These are phyloP conservation scores for Pherbina coryleti DNA, from an alignment of 2,888 invertebrate species.

Conservation along the genomic window DNA sequence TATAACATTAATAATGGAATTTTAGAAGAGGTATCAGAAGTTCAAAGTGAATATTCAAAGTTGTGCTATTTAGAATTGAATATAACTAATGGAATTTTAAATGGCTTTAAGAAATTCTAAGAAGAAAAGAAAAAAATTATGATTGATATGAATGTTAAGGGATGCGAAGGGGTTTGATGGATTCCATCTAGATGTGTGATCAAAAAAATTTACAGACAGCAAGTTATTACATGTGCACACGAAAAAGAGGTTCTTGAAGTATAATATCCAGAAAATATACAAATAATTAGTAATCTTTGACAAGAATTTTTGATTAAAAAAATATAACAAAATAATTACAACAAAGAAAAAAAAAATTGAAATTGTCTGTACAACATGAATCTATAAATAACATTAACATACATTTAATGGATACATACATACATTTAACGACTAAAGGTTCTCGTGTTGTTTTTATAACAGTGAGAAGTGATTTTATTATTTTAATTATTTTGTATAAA, in stretches of 20 bases:
- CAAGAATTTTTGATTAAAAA: background rate
- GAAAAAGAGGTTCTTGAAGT: background rate
- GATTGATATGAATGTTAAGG: constrained; percentile 1
- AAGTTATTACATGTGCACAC: background rate
- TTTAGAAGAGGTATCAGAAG: background rate
- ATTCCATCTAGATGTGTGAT: background rate
- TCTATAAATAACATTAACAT: constrained; percentile 40
- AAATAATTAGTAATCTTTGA: background rate
- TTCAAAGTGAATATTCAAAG: background rate
- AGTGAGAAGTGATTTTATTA: too few relatives aligned
- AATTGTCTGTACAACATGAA: constrained; percentile 34
- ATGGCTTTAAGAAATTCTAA: background rate
- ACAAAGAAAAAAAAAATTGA: background rate
- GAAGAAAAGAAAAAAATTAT: background rate
- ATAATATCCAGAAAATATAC: background rate
- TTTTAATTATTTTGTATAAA: too few relatives aligned
- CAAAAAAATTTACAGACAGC: background rate
- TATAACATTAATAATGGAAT: background rate
- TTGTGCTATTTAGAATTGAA: background rate
- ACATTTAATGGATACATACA: constrained; percentile 24
- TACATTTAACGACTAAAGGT: background rate
- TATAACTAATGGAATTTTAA: background rate
- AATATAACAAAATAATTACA: background rate
- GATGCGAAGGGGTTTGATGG: background rate
- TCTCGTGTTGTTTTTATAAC: background rate